These are phyloP conservation scores for Equus quagga DNA, from an alignment of 2,113 vertebrate species.

Conservation along the genomic window DNA sequence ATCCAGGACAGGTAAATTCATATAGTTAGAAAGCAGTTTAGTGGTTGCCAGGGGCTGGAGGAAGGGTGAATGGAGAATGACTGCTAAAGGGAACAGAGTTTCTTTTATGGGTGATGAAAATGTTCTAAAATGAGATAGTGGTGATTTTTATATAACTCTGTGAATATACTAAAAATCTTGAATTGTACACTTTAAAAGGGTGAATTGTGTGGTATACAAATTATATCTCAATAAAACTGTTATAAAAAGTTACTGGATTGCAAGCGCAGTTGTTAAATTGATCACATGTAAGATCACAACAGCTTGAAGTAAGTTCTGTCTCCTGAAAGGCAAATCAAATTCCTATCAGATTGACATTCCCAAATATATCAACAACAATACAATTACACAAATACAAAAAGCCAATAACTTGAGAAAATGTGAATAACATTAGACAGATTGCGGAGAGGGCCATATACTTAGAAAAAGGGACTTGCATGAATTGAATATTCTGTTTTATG, in stretches of 20 bases:
- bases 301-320: not conserved
- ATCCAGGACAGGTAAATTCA: not conserved
- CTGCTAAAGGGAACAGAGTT: not conserved
- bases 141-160: not conserved
- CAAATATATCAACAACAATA: not conserved
- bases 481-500: not conserved
- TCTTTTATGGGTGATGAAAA: not conserved
- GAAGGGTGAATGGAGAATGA: not conserved
- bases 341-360: not conserved
- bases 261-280: not conserved
- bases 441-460: not conserved
- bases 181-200: not conserved
- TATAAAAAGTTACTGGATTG: not conserved
- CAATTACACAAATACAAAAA: not conserved
- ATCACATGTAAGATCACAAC: not conserved
- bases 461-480: not conserved
- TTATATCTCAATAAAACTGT: conserved; percentile 24
- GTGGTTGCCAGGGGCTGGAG: not conserved
- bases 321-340: not conserved
- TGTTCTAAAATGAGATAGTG: not conserved
- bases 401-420: not conserved
- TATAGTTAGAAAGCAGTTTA: not conserved
- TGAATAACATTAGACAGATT: not conserved
- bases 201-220: not conserved
- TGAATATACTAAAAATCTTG: not conserved